Evolutionary conservation across 2,797 vertebrate genomes (phyloP), one percentile per base, ranked within the genome.

Genomic region (Luscinia luscinia): DNA sequence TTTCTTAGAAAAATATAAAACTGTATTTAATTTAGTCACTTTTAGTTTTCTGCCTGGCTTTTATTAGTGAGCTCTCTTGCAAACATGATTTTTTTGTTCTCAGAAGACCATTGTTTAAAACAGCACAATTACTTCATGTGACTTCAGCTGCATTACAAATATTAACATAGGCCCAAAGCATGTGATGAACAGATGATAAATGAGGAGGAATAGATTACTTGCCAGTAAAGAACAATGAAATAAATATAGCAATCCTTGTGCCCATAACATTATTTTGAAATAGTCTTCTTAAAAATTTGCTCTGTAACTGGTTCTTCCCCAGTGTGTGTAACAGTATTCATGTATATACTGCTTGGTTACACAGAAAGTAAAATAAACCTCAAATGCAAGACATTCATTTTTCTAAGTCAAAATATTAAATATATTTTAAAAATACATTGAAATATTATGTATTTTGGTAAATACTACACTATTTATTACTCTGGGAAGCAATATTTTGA

Each of bases 201-300:
- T 70, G 38, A 78, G 40, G 36, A 82, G 51, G 24, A 89, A 57
- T 48, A 67, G 38, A 69, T 91, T 90, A 83, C 49, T 85, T 95
- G 59, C 48, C 78, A 96, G 21, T 80, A 52, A 78, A 95, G 52
- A 95, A 74, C 59, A 92, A 49, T 77, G 64, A 82, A 76, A 82
- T 45, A 89, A 94, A 77, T 76, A 74, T 6, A 84, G 49, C 41
- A 70, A 34, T 55, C 46, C 46, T 89, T 6, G 1, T 75, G 45
- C 40, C 49, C 21, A 22, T 30, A 58, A 27, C 62, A 55, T 69
- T 94, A 36, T 88, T 91, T 92, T 79, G 41, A 87, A 89, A 76
- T 43, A 49, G 38, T 38, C 18, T 61, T 43, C 36, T 91, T 82
- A 70, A 78, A 69, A 63, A n/a, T 77, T 63, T 79, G 5, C 23